phyloP scores from a whole-genome alignment of 2,888 invertebrate species.

The Microplitis deprimator region DNA sequence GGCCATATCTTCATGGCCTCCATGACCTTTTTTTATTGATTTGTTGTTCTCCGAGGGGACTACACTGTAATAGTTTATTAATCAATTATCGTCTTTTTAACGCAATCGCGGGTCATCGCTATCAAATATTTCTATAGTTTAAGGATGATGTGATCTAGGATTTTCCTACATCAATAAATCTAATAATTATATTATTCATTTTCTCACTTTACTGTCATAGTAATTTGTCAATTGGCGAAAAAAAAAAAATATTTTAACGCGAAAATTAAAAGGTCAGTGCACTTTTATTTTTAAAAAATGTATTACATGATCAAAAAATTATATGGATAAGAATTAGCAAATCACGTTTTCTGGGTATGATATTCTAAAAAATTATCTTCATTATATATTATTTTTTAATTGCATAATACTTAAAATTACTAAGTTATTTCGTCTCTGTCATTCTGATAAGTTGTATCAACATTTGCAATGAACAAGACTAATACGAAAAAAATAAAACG shows the following conservation, averaged over 20 bases:
- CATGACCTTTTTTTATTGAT: constrained; percentile 54
- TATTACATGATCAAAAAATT: not conserved
- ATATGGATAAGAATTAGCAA: not conserved
- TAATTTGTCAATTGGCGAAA: not conserved
- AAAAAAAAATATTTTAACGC: not conserved
- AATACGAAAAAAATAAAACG: too few relatives aligned
- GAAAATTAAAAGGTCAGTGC: not conserved
- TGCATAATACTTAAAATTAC: too few relatives aligned
- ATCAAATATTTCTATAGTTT: not conserved
- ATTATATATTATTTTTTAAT: too few relatives aligned
- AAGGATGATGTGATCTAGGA: not conserved
- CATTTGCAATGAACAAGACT: too few relatives aligned
- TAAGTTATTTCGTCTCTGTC: too few relatives aligned
- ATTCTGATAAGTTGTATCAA: too few relatives aligned
- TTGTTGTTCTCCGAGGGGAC: constrained; percentile 32
- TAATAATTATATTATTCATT: not conserved
- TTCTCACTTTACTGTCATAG: not conserved
- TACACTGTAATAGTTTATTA: not conserved
- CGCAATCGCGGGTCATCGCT: constrained; percentile 1
- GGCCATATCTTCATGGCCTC: constrained; percentile 61
- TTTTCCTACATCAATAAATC: not conserved
- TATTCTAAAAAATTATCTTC: not conserved
- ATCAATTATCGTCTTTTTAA: not conserved
- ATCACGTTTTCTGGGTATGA: not conserved
- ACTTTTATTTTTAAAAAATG: not conserved